Base-by-base conservation (phyloP, 2,888 invertebrate genomes). In the Imbricaverruca yamaguchii region DNA sequence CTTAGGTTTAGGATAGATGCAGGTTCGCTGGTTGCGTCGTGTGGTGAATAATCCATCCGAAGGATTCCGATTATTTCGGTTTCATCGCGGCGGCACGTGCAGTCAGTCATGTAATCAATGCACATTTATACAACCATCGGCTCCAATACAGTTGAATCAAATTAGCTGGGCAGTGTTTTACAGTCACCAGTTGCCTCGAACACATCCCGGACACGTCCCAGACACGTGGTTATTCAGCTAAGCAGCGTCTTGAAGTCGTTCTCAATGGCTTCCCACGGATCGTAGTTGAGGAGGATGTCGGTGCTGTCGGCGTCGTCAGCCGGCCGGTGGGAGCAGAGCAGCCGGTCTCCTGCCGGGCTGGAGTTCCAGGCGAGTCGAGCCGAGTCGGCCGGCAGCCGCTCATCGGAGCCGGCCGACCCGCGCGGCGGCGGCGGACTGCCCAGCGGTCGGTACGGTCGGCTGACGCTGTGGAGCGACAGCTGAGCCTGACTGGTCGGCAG, bases 201-300 rank as follows among this genome's bases (percentile, higher is more conserved):
- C 39, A 1, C 39, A 3, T 39, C 39, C 39, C 39, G 4, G 39
- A 74, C 25, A 74, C 25, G 1, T 39, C 39, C 39, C 39, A 39
- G 39, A 74, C 25, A 74, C 25, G 13, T 2, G 13, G 13, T 1
- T 59, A 15, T 7, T 74, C 74, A 74, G 39, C 11, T 53, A 18
- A 74, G 74, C 18, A 74, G 74, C 53, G 53, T 18, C n/a, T 74
- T 74, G 53, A 74, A 74, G 74, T 74, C 74, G 53, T 74, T 74
- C 53, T 74, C 74, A 53, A 74, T 74, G 15, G 53, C 74, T 8
- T 39, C 6, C 74, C 74, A 74, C 39, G 74, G 74, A 53, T 74
- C 74, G 53, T 74, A 74, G 74, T 53, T 53, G 15, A 74, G 74
- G 18, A 74, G 74, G 18, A 74, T 8, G 18, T 39, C 53, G 18